Evolutionary conservation across 2,888 invertebrate species (phyloP), one percentile per base, ranked within the genome.

Genomic region (Listrodromus nycthemerus): DNA sequence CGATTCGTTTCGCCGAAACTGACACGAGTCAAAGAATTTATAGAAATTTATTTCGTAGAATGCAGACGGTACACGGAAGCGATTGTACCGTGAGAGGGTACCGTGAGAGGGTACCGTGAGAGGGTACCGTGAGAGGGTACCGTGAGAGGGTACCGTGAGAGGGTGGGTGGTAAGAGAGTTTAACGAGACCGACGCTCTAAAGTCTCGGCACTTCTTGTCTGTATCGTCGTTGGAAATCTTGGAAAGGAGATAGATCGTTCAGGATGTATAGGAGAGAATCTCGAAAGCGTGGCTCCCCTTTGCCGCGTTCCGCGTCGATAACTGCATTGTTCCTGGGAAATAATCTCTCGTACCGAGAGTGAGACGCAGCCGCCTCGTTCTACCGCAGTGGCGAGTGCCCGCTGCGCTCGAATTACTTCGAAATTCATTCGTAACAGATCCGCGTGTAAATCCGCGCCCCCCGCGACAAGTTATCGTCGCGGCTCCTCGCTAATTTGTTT

Each of bases 1-100:
- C 77, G 74, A 80, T 80, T 78, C 88, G 87, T 89, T 88, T 52
- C 85, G 84, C 85, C 73, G 86, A 86, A 84, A 89, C 86, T 85
- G 77, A 77, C 83, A 76, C 74, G 73, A 74, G 50, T 27, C 66
- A 48, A 45, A 76, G 80, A 80, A 65, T 80, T 84, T 74, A 55
- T 74, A 77, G n/a, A 84, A 84, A 80, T 80, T 84, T 80, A 69
- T 80, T 73, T 77, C 41, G 69, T 77, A 63, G 74, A 83, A 77
- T 80, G 69, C 65, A 48, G 70, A 48, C 61, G 55, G 55, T 70
- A 50, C 58, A 73, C 73, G 50, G 52, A 76, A 80, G 77, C 63
- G 80, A 83, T 66, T 79, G 79, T 63, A 83, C 77, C 80, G 58
- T 65, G 73, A 83, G 80, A 63, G 69, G 69, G 10, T 33, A n/a